Evolutionary conservation across 2,113 vertebrate species (phyloP).

Genomic region (Sylvia atricapilla): DNA sequence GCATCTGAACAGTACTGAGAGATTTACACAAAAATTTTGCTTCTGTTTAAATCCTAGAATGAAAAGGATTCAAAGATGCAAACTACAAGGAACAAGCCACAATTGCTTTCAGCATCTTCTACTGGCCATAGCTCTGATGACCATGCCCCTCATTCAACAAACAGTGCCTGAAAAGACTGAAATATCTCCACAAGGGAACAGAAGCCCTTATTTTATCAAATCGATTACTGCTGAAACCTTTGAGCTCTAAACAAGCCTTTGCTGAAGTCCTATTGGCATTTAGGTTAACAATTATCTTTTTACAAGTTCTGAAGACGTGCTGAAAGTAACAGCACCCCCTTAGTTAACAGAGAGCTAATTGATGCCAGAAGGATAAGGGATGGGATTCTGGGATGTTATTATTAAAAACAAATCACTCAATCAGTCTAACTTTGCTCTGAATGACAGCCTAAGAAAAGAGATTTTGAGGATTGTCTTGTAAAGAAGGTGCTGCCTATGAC

Average conservation of each 20-base stretch:
- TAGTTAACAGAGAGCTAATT: background rate
- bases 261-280: slow-evolving; percentile 34
- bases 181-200: background rate
- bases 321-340: background rate
- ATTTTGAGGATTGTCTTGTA: background rate
- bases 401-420: background rate
- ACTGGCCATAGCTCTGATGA: background rate
- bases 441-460: background rate
- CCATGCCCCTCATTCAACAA: background rate
- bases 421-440: background rate
- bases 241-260: slow-evolving; percentile 23
- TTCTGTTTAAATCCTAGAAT: background rate
- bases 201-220: slow-evolving; percentile 42
- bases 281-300: slow-evolving; percentile 42
- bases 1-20: background rate
- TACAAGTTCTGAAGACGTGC: background rate
- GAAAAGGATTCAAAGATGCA: background rate
- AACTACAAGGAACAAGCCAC: background rate
- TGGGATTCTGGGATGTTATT: background rate
- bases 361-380: background rate
- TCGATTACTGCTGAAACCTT: slow-evolving; percentile 35
- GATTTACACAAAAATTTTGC: background rate
- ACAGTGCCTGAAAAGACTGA: background rate
- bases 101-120: background rate
- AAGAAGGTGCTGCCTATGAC: background rate